phyloP scores from a whole-genome alignment of 2,113 vertebrate genomes.

The human (Homo sapiens) region GRCh38 chr2:234206501-234207000 shows the following conservation, averaged over 20 bases:
- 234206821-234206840: background rate
- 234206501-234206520: background rate
- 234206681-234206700: background rate
- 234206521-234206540: fast-evolving
- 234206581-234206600: no score
- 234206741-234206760: background rate
- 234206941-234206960: background rate
- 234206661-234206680: no score
- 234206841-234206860: background rate
- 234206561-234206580: background rate
- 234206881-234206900: background rate
- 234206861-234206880: background rate
- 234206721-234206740: background rate
- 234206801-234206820: background rate
- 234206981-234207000: no score
- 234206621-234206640: background rate
- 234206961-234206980: background rate
- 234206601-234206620: background rate
- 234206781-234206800: background rate
- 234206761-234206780: background rate
- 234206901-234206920: background rate
- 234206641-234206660: no score
- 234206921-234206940: background rate
- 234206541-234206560: background rate
- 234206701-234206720: background rate